Evolutionary conservation across 2,888 invertebrate genomes (phyloP).

Genomic region (Drosophila meridionalis): DNA sequence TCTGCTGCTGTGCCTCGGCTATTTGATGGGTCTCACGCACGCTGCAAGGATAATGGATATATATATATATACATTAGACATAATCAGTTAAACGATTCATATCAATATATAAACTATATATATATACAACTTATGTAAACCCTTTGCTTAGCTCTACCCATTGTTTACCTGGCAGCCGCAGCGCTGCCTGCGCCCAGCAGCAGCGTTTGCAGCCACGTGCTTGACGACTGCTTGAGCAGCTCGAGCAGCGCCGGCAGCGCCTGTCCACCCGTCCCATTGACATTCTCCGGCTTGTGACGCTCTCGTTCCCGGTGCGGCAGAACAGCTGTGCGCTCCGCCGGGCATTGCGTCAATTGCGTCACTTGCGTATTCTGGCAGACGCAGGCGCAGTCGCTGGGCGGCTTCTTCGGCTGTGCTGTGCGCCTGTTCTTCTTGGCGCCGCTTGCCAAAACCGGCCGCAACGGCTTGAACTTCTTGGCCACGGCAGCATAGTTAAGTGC

Average conservation of each 20-base stretch:
- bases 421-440: conserved; percentile 70
- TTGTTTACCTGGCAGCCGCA: conserved; percentile 52
- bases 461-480: conserved; percentile 83
- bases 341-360: conserved; percentile 45
- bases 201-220: conserved; percentile 61
- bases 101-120: not conserved
- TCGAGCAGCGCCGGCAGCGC: conserved; percentile 70
- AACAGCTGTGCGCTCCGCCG: conserved; percentile 52
- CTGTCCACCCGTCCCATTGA: conserved; percentile 34
- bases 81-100: not conserved
- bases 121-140: not conserved
- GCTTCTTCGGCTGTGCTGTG: conserved; percentile 49
- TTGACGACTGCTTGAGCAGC: conserved; percentile 67
- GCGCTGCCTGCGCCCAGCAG: conserved; percentile 70
- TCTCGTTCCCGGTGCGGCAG: conserved; percentile 16
- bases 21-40: conserved; percentile 98
- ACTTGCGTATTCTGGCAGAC: conserved; percentile 54
- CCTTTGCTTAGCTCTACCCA: not conserved
- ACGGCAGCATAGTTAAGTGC: conserved; percentile 79
- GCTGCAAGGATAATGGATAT: conserved; percentile 86
- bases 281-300: conserved; percentile 1
- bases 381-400: conserved; percentile 72
- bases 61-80: not conserved
- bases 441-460: conserved; percentile 71
- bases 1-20: conserved; percentile 97